Evolutionary conservation across 2,888 invertebrate genomes (phyloP), one percentile per base, ranked within the genome.

Genomic region (Erebia aethiops): DNA sequence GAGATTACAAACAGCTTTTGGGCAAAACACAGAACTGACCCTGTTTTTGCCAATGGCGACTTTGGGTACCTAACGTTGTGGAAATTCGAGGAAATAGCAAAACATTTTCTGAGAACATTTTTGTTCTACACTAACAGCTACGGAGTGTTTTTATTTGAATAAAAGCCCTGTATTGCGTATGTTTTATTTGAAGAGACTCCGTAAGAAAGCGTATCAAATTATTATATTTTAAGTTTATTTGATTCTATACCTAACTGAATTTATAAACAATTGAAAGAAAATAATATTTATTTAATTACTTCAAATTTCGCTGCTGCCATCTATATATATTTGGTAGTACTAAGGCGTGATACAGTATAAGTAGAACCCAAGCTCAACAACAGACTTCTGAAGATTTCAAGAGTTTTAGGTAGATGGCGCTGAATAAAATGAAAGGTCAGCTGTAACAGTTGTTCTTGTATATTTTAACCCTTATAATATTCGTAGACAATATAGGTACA

Each of bases 21-120:
- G 65, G 54, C 65, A 65, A 54, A 64, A 65, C 65, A 65, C 54
- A 54, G 13, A 35, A 54, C 65, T 54, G 65, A 65, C 65, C 65
- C 65, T 54, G 65, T 65, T 65, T 65, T 65, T 65, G 65, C 35
- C 61, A 61, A 18, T 13, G 43, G 11, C 18, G 43, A 61, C 61
- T 61, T 46, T 13, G 18, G 43, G 7, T 43, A 61, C 43, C 43
- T 61, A 43, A 61, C 61, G 13, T 43, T 43, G 43, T 46, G 46
- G 61, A 61, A 61, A 61, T 61, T 43, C 61, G 18, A 46, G 61
- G 43, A 61, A 61, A 46, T 61, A 16, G 16, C 60, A 43, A 43
- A 46, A 43, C 43, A 61, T 61, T 61, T 43, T 43, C 43, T 46
- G 43, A 18, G 61, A 61, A 43, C 16, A 61, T 61, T 43, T 16